These are phyloP conservation scores for Eledone cirrhosa DNA, from an alignment of 2,888 invertebrate species.

Conservation along the genomic window DNA sequence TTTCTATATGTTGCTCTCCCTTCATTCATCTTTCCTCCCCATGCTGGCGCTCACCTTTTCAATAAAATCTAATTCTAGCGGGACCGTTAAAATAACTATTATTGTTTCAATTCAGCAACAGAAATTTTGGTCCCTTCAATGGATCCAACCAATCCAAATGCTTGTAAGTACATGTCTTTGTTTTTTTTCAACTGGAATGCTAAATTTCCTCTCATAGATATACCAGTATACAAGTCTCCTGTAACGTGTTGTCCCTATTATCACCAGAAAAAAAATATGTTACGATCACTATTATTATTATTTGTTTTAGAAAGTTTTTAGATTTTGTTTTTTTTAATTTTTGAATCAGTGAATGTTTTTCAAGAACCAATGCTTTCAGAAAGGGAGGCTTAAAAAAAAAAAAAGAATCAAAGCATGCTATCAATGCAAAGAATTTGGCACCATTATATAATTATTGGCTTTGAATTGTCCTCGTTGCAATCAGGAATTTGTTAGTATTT, in stretches of 20 bases:
- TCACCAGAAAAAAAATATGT: no score
- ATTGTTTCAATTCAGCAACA: conserved; percentile 27
- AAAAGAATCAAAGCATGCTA: neutral
- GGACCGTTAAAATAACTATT: conserved; percentile 27
- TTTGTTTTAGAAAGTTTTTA: no score
- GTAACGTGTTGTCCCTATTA: no score
- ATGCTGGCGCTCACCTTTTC: neutral
- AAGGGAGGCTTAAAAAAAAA: neutral
- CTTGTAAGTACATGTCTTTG: conserved; percentile 18
- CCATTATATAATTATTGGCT: neutral
- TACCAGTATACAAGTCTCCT: no score
- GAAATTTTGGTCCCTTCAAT: conserved; percentile 24
- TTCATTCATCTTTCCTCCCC: neutral
- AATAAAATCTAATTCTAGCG: neutral
- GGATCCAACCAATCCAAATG: conserved; percentile 25
- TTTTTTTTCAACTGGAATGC: conserved; percentile 20
- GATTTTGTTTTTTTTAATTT: no score
- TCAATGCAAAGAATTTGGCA: neutral
- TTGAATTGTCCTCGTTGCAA: no score
- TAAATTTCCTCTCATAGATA: neutral
- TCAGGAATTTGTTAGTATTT: no score
- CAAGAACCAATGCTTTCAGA: no score
- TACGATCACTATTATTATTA: no score
- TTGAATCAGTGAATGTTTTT: no score
- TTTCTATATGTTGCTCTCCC: neutral